Percentiles rank a stretch among this genome's conserved stretches.
phyloP scores from a whole-genome alignment of 2,113 vertebrate species.

The Pyrgilauda ruficollis region DNA sequence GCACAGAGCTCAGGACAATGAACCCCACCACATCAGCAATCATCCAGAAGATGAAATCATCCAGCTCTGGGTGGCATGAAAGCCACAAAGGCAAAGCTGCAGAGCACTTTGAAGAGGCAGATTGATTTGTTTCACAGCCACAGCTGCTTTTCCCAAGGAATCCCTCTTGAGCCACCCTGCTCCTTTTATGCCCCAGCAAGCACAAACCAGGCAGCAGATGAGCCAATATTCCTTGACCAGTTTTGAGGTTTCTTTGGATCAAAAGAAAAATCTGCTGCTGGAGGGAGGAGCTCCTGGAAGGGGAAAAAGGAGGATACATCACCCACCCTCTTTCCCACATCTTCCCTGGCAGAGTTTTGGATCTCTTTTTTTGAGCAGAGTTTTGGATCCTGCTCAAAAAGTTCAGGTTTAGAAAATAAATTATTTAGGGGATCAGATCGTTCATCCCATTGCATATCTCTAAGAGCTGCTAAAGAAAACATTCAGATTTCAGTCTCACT shows the following conservation, averaged over 20 bases:
- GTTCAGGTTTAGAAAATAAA: background rate
- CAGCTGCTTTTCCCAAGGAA: background rate
- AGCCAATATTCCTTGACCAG: background rate
- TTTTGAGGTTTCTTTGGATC: background rate
- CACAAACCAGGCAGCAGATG: background rate
- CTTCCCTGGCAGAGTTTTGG: background rate
- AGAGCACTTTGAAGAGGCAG: background rate
- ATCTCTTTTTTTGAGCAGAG: background rate
- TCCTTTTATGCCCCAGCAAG: background rate
- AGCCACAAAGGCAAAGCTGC: background rate
- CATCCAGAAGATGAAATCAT: background rate
- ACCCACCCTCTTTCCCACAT: background rate
- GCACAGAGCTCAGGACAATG: background rate
- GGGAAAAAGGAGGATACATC: background rate
- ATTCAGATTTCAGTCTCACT: background rate
- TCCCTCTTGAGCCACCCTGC: background rate
- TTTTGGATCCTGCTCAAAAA: background rate
- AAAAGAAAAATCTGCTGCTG: background rate
- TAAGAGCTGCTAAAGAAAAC: background rate
- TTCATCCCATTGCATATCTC: background rate
- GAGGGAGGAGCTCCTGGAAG: background rate
- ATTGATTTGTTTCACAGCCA: background rate
- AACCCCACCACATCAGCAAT: background rate
- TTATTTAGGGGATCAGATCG: background rate
- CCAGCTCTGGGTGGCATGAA: background rate